A percentile compares a stretch with the other conserved stretches of the same genome.
These are phyloP conservation scores for Pterostichus madidus DNA, from an alignment of 2,888 invertebrate species.

Conservation along the genomic window DNA sequence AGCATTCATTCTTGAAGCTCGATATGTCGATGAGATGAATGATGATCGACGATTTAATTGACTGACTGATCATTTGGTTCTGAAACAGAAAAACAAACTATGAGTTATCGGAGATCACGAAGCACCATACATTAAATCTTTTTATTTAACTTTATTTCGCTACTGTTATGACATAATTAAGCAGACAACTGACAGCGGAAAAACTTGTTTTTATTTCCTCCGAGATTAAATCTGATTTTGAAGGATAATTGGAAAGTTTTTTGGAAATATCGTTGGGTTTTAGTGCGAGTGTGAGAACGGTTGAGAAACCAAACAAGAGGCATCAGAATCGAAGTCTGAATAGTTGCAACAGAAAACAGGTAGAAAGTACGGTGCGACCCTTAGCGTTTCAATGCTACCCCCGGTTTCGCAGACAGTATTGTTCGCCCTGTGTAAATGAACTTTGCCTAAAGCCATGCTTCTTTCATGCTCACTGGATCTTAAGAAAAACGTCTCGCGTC, in stretches of 20 bases:
- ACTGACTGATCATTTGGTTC: constrained; percentile 70
- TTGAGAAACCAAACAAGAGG: constrained; percentile 4
- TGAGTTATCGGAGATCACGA: constrained; percentile 71
- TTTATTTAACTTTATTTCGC: constrained; percentile 62
- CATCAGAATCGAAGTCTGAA: constrained; percentile 20
- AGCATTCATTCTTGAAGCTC: constrained; percentile 38
- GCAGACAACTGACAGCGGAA: constrained; percentile 22
- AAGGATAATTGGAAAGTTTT: constrained; percentile 30
- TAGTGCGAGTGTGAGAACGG: constrained; percentile 26
- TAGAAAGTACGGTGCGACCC: constrained; percentile 60
- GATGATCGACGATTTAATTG: constrained; percentile 68
- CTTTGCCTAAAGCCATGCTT: constrained; percentile 69
- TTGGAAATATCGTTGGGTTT: constrained; percentile 31
- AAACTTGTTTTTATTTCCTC: constrained; percentile 31
- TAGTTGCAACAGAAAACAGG: constrained; percentile 67
- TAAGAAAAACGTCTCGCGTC: constrained; percentile 73
- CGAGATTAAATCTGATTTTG: neutral
- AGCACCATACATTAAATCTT: constrained; percentile 26
- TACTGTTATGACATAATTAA: constrained; percentile 57
- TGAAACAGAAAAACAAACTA: constrained; percentile 70
- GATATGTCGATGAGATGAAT: constrained; percentile 67
- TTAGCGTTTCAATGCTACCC: constrained; percentile 55
- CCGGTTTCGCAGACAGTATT: constrained; percentile 74
- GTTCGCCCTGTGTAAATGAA: constrained; percentile 71
- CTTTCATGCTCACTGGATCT: constrained; percentile 72